phyloP scores from a whole-genome alignment of 30 jellyfish, hydroid and myxozoan species.

The Mastigias papua region DNA sequence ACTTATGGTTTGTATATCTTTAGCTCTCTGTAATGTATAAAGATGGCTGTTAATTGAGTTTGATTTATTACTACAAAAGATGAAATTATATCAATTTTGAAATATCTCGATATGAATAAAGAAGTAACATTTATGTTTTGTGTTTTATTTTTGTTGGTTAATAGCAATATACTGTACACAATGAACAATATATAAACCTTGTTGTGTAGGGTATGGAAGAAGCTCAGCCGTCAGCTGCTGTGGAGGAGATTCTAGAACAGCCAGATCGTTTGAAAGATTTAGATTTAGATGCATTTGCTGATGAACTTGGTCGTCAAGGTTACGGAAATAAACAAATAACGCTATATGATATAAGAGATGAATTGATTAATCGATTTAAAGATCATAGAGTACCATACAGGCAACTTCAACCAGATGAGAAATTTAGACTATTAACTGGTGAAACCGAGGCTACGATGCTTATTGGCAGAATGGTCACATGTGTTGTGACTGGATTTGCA shows the following conservation, averaged over 20 bases:
- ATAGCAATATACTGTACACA: too few relatives aligned
- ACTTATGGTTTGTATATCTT: too few relatives aligned
- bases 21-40: too few relatives aligned
- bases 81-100: too few relatives aligned
- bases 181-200: too few relatives aligned
- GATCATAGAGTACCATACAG: slow-evolving; percentile 90
- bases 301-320: slow-evolving; percentile 98
- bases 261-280: slow-evolving; percentile 96
- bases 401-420: slow-evolving; percentile 75
- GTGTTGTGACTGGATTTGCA: slow-evolving; percentile 96
- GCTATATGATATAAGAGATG: slow-evolving; percentile 95
- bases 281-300: slow-evolving; percentile 97
- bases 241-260: slow-evolving; percentile 91
- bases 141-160: too few relatives aligned
- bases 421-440: slow-evolving; percentile 84
- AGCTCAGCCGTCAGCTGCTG: slow-evolving; percentile 94
- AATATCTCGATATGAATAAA: too few relatives aligned
- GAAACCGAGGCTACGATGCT: slow-evolving; percentile 90
- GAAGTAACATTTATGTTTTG: too few relatives aligned
- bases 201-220: slow-evolving; percentile 91
- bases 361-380: slow-evolving; percentile 86
- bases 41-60: too few relatives aligned
- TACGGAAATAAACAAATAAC: slow-evolving; percentile 96
- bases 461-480: slow-evolving; percentile 88
- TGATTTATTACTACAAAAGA: too few relatives aligned